Percentiles rank a stretch among this genome's conserved stretches.
Evolutionary conservation across 64 coral and sea anemone species (phyloP).

Genomic region (Montipora cactus): DNA sequence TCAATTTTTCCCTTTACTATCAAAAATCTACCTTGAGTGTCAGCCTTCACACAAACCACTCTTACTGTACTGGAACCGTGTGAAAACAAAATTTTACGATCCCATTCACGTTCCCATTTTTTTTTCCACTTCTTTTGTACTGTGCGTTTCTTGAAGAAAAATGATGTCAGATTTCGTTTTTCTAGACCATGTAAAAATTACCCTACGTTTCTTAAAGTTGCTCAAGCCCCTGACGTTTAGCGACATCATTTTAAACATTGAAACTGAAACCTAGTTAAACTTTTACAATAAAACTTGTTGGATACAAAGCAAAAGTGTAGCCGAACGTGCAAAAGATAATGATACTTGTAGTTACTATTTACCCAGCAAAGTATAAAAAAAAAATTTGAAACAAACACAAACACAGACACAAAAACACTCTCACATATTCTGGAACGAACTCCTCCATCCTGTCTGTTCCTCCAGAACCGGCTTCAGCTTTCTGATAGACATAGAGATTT

Average conservation of each 20-base stretch:
- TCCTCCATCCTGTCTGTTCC: neutral
- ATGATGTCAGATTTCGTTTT: neutral
- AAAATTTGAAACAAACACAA: neutral
- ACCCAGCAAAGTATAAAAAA: neutral
- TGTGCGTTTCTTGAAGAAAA: neutral
- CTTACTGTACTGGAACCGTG: neutral
- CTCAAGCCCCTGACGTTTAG: neutral
- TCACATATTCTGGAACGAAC: neutral
- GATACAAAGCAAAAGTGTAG: neutral
- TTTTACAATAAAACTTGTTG: neutral
- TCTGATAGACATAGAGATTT: neutral
- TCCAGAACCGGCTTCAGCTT: neutral
- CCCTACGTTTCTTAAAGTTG: neutral
- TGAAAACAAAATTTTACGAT: neutral
- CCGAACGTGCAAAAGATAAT: neutral
- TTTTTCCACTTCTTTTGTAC: neutral
- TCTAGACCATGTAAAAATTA: conserved; percentile 1
- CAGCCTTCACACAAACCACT: neutral
- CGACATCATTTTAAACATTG: neutral
- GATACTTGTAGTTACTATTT: neutral
- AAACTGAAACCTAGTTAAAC: neutral
- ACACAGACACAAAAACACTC: neutral
- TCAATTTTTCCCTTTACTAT: neutral
- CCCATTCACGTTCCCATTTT: neutral
- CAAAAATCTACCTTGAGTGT: too few species aligned